Conservation (phyloP, 2,888 invertebrate species). For the Dasypogon diadema region DNA sequence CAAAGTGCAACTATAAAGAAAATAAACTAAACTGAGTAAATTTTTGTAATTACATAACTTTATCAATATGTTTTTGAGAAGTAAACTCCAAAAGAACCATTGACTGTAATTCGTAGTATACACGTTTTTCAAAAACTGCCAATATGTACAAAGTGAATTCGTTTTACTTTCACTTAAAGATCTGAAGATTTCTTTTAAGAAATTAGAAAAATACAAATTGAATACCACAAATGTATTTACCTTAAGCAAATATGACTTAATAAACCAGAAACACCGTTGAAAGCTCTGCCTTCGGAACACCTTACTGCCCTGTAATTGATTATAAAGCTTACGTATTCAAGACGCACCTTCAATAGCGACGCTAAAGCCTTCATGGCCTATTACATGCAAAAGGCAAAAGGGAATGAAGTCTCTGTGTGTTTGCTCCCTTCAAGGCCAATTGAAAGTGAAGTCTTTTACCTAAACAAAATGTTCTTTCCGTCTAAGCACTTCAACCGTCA, state of each 20-base stretch:
- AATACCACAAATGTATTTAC: neutral
- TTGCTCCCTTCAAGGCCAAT: conserved; percentile 39
- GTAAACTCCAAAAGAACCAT: too few relatives aligned
- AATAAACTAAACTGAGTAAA: too few relatives aligned
- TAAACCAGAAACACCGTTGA: conserved; percentile 38
- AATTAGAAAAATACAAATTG: too few relatives aligned
- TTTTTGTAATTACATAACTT: too few relatives aligned
- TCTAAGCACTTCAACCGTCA: conserved; percentile 38
- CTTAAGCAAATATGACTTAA: conserved; percentile 5
- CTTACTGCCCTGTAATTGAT: conserved; percentile 25
- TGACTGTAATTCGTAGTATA: too few relatives aligned
- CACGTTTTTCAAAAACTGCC: too few relatives aligned
- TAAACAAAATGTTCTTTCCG: conserved; percentile 37
- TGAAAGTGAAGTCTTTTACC: conserved; percentile 38
- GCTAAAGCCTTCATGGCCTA: conserved; percentile 29
- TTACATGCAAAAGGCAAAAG: conserved; percentile 26
- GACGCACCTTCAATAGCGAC: conserved; percentile 22
- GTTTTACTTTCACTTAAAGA: too few relatives aligned
- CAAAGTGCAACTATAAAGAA: too few relatives aligned
- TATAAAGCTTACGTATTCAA: conserved; percentile 31
- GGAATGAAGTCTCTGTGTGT: conserved; percentile 6
- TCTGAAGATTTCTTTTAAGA: too few relatives aligned
- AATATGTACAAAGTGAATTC: too few relatives aligned
- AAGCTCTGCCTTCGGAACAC: conserved; percentile 24
- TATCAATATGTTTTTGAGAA: too few relatives aligned